phyloP scores from a whole-genome alignment of 2,113 vertebrate species.

The Entomyzon cyanotis region DNA sequence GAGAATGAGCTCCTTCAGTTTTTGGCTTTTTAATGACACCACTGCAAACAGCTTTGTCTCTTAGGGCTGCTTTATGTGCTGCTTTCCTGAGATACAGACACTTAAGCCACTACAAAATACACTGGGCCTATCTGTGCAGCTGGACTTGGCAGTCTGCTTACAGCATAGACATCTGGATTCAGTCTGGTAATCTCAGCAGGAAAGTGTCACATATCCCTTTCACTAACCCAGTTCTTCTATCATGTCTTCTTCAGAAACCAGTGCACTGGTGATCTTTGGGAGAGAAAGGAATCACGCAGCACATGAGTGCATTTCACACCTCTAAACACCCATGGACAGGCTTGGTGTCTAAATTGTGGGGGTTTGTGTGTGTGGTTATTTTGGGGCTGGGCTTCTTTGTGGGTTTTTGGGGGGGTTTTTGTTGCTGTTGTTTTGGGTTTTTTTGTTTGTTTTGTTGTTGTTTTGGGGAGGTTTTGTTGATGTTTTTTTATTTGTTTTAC shows the following conservation, averaged over 20 bases:
- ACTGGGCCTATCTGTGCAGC: not conserved
- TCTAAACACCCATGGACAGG: not conserved
- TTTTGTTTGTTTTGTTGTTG: not conserved
- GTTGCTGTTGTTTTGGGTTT: not conserved
- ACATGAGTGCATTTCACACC: not conserved
- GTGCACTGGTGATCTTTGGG: not conserved
- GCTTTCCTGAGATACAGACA: not conserved
- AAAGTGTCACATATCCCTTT: not conserved
- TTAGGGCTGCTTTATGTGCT: not conserved
- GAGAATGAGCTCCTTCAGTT: not conserved
- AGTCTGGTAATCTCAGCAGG: not conserved
- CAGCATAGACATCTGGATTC: not conserved
- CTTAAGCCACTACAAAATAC: not conserved
- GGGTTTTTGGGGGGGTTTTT: no score
- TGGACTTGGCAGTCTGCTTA: not conserved
- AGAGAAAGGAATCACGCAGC: not conserved
- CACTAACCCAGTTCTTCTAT: not conserved
- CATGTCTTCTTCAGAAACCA: not conserved
- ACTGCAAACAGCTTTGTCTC: not conserved
- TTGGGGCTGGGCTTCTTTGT: not conserved
- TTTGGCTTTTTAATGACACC: not conserved
- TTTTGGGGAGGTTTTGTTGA: not conserved
- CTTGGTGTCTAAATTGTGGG: not conserved
- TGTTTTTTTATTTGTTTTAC: not conserved
- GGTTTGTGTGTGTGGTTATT: accelerated